Base-by-base conservation (phyloP, 2,113 vertebrate genomes). In the Hydrochoerus hydrochaeris region DNA sequence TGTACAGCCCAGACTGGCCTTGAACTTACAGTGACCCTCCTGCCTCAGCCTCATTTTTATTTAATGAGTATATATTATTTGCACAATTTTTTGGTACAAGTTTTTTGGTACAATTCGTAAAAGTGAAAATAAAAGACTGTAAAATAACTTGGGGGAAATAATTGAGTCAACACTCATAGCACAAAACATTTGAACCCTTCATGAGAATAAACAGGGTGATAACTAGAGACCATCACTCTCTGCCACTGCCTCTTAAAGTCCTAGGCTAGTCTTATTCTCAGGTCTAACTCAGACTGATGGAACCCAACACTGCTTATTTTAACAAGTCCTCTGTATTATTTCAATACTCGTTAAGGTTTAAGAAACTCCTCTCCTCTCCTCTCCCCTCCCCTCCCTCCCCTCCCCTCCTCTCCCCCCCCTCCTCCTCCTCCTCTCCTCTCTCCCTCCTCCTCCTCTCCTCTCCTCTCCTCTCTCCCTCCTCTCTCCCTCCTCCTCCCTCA, bases 81-180 rank as follows among this genome's bases (percentile, higher is more conserved):
- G 16, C 13, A 14, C 32, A 54, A 52, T 77, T 84, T 86, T 77
- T 71, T 67, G 63, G 60, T 62, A 62, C 24, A 30, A 30, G 3
- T 28, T 28, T 62, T 62, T 62, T 62, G 60, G 62, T 63, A 63
- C 26, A 65, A 65, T 14, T 65, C 32, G 32, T 28, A 84, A 78
- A 82, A 82, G 73, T 73, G 73, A 83, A 95, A 81, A 52, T 87
- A 81, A 86, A 86, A 86, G 63, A 58, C 41, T 57, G 63, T 62
- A 60, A 5, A 88, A 41, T 28, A 88, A 94, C 41, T 67, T 83
- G 7, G 35, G 46, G 44, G 11, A 67, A 77, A 81, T 16, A 32
- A 58, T 58, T 75, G 57, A 14, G 20, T 69, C 77, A 46, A 85
- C 88, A 88, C 91, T 67, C 5, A 7, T 7, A 32, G 54, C 24